Conservation (phyloP, 2,113 vertebrate genomes). For the Ptilorrhoa leucosticta region DNA sequence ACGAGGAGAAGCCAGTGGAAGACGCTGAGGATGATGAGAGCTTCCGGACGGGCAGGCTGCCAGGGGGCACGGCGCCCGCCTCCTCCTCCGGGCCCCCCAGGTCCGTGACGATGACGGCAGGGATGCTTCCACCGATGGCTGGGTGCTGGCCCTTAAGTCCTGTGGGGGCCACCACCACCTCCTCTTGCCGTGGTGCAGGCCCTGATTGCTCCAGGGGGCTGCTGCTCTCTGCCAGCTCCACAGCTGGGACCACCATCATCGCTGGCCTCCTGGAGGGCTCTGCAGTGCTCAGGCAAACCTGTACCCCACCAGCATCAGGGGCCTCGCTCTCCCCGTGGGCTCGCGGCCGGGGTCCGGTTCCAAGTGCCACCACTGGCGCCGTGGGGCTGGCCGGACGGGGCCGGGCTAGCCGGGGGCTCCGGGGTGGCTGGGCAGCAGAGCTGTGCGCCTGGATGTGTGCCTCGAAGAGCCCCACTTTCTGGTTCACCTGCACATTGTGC, state of each 20-base stretch:
- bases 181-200: background rate
- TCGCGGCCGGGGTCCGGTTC: background rate
- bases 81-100: constrained; percentile 78
- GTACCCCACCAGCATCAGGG: background rate
- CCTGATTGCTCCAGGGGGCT: background rate
- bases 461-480: constrained; percentile 91
- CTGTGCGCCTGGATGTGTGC: constrained; percentile 88
- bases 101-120: constrained; percentile 90
- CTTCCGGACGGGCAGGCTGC: constrained; percentile 80
- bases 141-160: background rate
- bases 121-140: constrained; percentile 66
- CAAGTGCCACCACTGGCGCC: background rate
- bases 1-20: constrained; percentile 95
- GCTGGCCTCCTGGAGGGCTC: background rate
- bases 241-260: background rate
- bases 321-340: background rate
- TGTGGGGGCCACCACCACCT: background rate
- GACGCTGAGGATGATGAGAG: constrained; percentile 95
- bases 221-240: background rate
- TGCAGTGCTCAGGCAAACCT: background rate
- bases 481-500: constrained; percentile 91
- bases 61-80: constrained; percentile 60
- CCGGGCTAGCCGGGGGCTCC: constrained; percentile 72
- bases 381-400: background rate
- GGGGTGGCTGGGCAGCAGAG: constrained; percentile 62